A percentile compares a stretch with the other conserved stretches of the same genome.
phyloP scores from a whole-genome alignment of 2,888 invertebrate species.

The Pheosia gnoma region DNA sequence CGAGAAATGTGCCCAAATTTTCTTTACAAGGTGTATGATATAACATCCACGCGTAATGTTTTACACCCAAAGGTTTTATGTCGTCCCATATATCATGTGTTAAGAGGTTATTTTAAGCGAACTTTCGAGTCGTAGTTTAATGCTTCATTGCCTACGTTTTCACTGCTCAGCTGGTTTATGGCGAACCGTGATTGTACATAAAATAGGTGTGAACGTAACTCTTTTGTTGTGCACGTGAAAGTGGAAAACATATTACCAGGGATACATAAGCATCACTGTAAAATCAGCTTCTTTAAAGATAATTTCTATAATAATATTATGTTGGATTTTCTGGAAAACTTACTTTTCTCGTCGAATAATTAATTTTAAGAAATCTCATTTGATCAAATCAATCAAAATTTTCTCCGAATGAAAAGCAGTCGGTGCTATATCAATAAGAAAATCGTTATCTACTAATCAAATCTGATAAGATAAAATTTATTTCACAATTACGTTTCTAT shows the following conservation, averaged over 20 bases:
- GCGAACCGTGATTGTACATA: constrained; percentile 1
- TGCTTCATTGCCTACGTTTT: neutral
- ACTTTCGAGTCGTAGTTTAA: constrained; percentile 4
- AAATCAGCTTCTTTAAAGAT: too few relatives aligned
- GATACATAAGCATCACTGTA: neutral
- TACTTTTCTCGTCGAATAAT: too few relatives aligned
- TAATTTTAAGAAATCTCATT: too few relatives aligned
- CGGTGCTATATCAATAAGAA: too few relatives aligned
- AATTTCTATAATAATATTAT: too few relatives aligned
- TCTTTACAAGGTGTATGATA: neutral
- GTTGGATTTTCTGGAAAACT: too few relatives aligned
- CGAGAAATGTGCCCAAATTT: too few relatives aligned
- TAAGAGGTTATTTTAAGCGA: neutral
- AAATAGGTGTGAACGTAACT: constrained; percentile 2
- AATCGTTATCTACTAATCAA: neutral
- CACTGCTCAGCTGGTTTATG: constrained; percentile 2
- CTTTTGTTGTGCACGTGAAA: constrained; percentile 3
- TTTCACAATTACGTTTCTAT: neutral
- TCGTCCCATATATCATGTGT: neutral
- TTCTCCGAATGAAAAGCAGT: neutral
- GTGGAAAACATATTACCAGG: neutral
- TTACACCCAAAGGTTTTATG: neutral
- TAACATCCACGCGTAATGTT: neutral
- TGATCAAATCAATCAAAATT: neutral
- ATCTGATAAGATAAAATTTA: neutral